Base-by-base conservation (phyloP, 2,888 invertebrate species). In the Rapana venosa region DNA sequence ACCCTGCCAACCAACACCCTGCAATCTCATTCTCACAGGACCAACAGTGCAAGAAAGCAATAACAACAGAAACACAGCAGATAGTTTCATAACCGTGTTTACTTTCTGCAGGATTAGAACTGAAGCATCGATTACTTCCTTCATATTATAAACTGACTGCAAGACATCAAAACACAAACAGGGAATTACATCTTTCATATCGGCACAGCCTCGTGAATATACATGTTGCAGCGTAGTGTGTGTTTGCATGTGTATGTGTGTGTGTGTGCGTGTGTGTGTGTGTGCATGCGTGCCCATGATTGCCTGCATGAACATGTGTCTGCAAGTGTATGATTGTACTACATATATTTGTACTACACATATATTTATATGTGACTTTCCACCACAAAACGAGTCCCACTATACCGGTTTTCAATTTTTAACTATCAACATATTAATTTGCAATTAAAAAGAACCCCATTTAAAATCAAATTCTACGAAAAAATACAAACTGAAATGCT, bases 101-200 rank as follows among this genome's bases (percentile, higher is more conserved):
- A 83, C 81, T 83, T 22, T 83, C 81, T 83, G 81, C 81, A 83
- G 81, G 81, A 36, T 47, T 83, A 83, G 81, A 83, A 47, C 36
- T 83, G 47, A 83, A 83, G 47, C 81, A 36, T 83, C 81, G 32
- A 83, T n/a, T 47, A 83, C 47, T 83, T 79, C 30, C 81, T 47
- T 74, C 36, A 79, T 79, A 30, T 32, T 32, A 79, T 83, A 36
- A 26, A 83, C 26, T 36, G 81, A 83, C 79, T 32, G 32, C 79
- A 32, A 79, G 15, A 36, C 35, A 79, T 35, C 20, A 79, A 11
- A 30, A 30, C 74, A 77, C 11, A n/a, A 26, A 77, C 30, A 77
- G 30, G 15, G 13, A 77, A 79, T 32, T 32, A 79, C 35, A 32
- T 20, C 79, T 32, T 35, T 79, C 79, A 35, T 17, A 32, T 79